Evolutionary conservation across 2,113 vertebrate genomes (phyloP).

Genomic region (Amia ocellicauda): DNA sequence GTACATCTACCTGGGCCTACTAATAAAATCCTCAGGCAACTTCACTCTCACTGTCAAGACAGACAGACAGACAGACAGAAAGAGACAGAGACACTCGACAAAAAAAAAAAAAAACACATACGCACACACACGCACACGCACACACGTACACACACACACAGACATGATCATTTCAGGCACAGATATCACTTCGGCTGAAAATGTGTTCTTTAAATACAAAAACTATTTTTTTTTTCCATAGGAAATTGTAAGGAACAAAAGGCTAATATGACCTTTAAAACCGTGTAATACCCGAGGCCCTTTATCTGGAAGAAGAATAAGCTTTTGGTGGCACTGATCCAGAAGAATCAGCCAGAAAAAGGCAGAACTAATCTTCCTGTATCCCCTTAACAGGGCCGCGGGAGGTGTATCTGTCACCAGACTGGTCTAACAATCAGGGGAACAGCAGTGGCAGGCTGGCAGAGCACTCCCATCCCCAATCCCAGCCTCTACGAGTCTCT

Average conservation of each 20-base stretch:
- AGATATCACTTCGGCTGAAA: neutral
- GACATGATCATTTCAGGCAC: neutral
- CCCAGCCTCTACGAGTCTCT: no score
- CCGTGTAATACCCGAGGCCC: neutral
- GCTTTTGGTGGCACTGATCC: neutral
- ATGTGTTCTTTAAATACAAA: neutral
- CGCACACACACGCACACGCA: no score
- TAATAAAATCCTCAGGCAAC: no score
- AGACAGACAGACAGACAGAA: no score
- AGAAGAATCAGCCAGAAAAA: neutral
- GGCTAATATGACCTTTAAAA: neutral
- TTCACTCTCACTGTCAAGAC: no score
- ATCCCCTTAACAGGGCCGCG: neutral
- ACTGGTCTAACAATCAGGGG: neutral
- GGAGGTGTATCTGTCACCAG: neutral
- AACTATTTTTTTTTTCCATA: neutral
- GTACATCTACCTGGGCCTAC: no score
- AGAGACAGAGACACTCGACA: no score
- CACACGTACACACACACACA: no score
- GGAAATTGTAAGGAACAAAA: constrained; percentile 13
- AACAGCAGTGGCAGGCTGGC: neutral
- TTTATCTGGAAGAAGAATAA: neutral
- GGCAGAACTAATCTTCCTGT: neutral
- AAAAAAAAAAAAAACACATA: no score
- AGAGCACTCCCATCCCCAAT: neutral